Base-by-base conservation (phyloP, 2,888 invertebrate genomes). In the Dastarcus helophoroides region DNA sequence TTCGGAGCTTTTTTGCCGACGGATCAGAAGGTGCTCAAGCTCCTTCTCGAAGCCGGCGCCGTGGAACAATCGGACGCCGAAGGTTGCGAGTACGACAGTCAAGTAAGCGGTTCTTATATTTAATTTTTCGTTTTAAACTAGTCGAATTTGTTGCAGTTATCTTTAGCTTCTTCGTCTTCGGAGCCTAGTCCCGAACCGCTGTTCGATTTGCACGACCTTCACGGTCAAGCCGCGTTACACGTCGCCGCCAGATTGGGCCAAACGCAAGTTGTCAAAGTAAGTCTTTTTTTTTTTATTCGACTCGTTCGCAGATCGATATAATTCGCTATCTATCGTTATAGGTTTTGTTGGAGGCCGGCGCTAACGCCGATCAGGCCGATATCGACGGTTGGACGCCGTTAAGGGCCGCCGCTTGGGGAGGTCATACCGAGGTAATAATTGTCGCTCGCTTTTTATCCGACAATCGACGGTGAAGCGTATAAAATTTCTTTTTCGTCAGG, bases 391-490 rank as follows among this genome's bases (percentile, higher is more conserved):
- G 89, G 93, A 88, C 86, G 16, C 84, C 89, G 8, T 64, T 90
- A 26, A 65, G 93, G 32, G 90, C 93, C 3, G 90, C 93, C 11
- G 90, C 93, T 7, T 94, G 93, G 93, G 93, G 90, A 26, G 94
- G 94, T 1, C 93, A 94, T 51, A 81, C 82, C 2, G 82, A 85
- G 66, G 78, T n/a, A n/a, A n/a, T n/a, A n/a, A n/a, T n/a, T n/a
- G n/a, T n/a, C n/a, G n/a, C n/a, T n/a, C n/a, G n/a, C n/a, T n/a
- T n/a, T n/a, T n/a, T n/a, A n/a, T n/a, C n/a, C n/a, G n/a, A n/a
- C n/a, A n/a, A n/a, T n/a, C n/a, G n/a, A n/a, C n/a, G n/a, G n/a
- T n/a, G n/a, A n/a, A n/a, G n/a, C n/a, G n/a, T n/a, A 14, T 17
- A 16, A 17, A 7, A 24, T 14, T 14, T 26, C 19, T 14, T 8